Evolutionary conservation across 2,888 invertebrate genomes (phyloP).

Genomic region (Junonia oenone): DNA sequence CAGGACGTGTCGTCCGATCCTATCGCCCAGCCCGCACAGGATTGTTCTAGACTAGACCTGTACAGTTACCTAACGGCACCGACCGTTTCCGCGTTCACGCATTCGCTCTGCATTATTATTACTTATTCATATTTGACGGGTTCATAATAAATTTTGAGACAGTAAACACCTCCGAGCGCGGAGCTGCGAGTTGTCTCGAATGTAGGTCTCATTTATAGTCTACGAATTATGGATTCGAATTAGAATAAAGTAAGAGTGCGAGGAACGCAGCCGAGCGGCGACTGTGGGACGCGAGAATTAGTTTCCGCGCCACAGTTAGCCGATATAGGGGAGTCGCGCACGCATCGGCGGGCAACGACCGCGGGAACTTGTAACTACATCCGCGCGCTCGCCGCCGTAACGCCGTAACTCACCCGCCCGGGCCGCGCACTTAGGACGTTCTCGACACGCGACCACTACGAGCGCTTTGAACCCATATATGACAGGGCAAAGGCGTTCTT

Average conservation of each 20-base stretch:
- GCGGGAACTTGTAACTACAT: conserved; percentile 78
- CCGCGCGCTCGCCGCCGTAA: conserved; percentile 47
- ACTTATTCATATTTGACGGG: conserved; percentile 34
- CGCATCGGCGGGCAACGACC: conserved; percentile 73
- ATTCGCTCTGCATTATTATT: conserved; percentile 54
- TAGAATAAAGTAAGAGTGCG: conserved; percentile 8
- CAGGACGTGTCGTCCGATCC: conserved; percentile 64
- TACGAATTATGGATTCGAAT: background rate
- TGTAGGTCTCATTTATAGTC: background rate
- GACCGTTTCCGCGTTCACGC: conserved; percentile 67
- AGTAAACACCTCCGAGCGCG: background rate
- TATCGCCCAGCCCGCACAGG: conserved; percentile 57
- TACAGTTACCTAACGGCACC: conserved; percentile 75
- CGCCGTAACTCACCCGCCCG: conserved; percentile 47
- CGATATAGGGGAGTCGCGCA: conserved; percentile 69
- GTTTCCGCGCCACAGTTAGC: conserved; percentile 57
- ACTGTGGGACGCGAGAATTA: conserved; percentile 30
- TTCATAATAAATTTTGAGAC: conserved; percentile 11
- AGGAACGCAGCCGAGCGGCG: conserved; percentile 15
- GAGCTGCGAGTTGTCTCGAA: background rate
- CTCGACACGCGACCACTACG: conserved; percentile 31
- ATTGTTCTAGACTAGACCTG: conserved; percentile 70
- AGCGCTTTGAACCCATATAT: conserved; percentile 64
- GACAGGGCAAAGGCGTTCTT: conserved; percentile 44
- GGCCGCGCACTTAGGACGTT: conserved; percentile 42